phyloP scores from a whole-genome alignment of 2,113 vertebrate genomes.

The Panthera uncia region DNA sequence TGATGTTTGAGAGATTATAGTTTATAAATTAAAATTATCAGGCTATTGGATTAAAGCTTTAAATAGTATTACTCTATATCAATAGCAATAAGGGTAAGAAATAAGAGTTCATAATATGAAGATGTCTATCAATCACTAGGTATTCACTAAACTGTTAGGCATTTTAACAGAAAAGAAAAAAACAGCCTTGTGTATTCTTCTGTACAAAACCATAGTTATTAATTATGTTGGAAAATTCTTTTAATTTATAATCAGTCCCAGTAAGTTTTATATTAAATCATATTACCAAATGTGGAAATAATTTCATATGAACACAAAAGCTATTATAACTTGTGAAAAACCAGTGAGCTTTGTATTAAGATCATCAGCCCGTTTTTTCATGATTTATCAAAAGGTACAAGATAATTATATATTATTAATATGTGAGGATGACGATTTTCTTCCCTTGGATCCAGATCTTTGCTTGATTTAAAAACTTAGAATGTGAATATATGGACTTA shows the following conservation, averaged over 20 bases:
- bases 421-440: background rate
- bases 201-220: background rate
- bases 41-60: background rate
- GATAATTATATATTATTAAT: background rate
- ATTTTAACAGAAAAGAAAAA: background rate
- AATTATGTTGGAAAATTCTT: background rate
- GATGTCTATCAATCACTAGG: background rate
- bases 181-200: background rate
- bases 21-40: conserved; percentile 59
- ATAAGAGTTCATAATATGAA: background rate
- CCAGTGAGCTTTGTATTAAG: background rate
- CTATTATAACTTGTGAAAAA: background rate
- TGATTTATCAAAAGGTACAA: background rate
- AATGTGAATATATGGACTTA: background rate
- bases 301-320: background rate
- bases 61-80: background rate
- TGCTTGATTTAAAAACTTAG: background rate
- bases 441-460: background rate
- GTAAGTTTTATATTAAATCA: conserved; percentile 40
- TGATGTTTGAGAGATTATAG: background rate
- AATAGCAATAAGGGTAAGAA: background rate
- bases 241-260: conserved; percentile 36
- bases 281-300: background rate
- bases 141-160: background rate
- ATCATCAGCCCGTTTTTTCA: conserved; percentile 29